Evolutionary conservation across 2,113 vertebrate genomes (phyloP).

Genomic region (Asarcornis scutulata): DNA sequence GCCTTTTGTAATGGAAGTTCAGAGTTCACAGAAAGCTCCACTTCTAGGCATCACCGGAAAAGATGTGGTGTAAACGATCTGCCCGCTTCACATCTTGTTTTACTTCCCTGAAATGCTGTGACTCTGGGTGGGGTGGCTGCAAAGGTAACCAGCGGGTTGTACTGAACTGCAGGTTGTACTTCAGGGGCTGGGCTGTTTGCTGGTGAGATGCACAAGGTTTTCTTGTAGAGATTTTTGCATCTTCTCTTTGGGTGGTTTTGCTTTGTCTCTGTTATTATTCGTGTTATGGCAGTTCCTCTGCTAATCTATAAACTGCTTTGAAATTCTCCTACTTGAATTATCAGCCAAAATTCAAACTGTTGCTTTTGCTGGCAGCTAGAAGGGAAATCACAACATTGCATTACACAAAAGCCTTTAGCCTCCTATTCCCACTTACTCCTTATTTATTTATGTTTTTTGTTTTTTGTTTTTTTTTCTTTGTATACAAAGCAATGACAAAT

Average conservation of each 20-base stretch:
- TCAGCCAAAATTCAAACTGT: constrained; percentile 4
- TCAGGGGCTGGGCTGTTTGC: neutral
- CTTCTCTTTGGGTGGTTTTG: neutral
- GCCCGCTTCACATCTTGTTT: neutral
- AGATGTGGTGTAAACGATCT: neutral
- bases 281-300: neutral
- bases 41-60: neutral
- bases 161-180: neutral
- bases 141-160: neutral
- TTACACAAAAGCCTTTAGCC: neutral
- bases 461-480: neutral
- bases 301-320: constrained; percentile 28
- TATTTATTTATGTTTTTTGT: neutral
- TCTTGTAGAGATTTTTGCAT: neutral
- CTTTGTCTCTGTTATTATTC: neutral
- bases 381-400: neutral
- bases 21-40: neutral
- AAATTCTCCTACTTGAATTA: constrained; percentile 17
- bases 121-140: neutral
- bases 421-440: neutral
- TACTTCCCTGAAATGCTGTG: neutral
- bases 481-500: neutral
- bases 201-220: neutral
- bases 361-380: constrained; percentile 29
- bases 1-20: neutral